A percentile compares a stretch with the other conserved stretches of the same genome.
These are phyloP conservation scores for Stichopus horrens DNA, from an alignment of 53 echinoderm and acorn worm genomes.

Conservation along the genomic window DNA sequence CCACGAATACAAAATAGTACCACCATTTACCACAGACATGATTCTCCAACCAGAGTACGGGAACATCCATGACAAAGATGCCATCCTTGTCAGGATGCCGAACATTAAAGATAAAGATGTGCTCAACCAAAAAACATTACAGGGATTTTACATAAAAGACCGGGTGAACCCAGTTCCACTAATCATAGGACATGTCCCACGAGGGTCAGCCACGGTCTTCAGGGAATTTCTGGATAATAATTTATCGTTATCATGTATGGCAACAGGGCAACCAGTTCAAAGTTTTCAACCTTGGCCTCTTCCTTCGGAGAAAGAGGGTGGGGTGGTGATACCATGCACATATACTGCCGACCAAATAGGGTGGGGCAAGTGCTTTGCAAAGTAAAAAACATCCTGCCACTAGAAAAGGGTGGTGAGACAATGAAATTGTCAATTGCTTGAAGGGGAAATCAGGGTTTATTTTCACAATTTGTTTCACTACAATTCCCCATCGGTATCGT, in stretches of 20 bases:
- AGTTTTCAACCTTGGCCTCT: conserved; percentile 23
- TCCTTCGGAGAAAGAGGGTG: conserved; percentile 5
- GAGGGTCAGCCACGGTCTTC: background rate
- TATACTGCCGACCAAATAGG: background rate
- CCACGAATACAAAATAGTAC: conserved; percentile 27
- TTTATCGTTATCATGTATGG: background rate
- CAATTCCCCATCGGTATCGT: no score
- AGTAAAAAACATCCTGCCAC: background rate
- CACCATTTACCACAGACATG: background rate
- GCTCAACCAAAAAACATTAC: background rate
- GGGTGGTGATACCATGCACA: conserved; percentile 19
- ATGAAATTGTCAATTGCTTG: background rate
- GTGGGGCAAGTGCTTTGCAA: conserved; percentile 8
- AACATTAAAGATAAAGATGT: background rate
- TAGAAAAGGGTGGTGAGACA: background rate
- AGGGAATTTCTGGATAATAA: background rate
- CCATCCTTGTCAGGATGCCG: conserved; percentile 7
- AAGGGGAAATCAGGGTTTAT: no score
- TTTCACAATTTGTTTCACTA: no score
- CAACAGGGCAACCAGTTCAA: background rate
- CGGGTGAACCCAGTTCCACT: background rate
- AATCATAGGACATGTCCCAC: conserved; percentile 36
- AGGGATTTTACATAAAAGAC: background rate
- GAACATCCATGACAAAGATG: conserved; percentile 17
- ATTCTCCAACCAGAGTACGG: conserved; percentile 2